Evolutionary conservation across 2,888 invertebrate species (phyloP).

Genomic region (Parnassius mnemosyne): DNA sequence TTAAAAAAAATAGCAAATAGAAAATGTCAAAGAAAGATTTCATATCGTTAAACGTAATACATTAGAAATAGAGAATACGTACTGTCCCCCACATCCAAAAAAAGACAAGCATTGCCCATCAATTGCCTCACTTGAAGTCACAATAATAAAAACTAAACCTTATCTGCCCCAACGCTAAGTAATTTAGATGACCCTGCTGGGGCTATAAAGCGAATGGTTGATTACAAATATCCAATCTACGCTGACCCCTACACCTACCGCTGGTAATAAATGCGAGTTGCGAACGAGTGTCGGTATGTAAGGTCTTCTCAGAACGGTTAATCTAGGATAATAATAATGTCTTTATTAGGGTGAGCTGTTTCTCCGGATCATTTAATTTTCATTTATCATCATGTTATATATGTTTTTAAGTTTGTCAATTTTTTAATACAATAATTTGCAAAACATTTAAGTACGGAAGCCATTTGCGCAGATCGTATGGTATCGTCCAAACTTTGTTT

Average conservation of each 20-base stretch:
- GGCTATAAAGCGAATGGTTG: constrained; percentile 60
- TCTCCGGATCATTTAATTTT: constrained; percentile 24
- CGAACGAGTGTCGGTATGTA: constrained; percentile 28
- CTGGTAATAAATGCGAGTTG: constrained; percentile 37
- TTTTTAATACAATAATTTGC: too few relatives aligned
- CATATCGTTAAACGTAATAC: neutral
- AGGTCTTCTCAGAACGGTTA: constrained; percentile 36
- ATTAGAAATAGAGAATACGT: neutral
- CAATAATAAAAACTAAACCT: constrained; percentile 72
- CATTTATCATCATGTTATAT: constrained; percentile 25
- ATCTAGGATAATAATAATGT: constrained; percentile 37
- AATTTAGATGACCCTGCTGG: constrained; percentile 64
- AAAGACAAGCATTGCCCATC: constrained; percentile 37
- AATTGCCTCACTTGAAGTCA: constrained; percentile 58
- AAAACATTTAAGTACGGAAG: too few relatives aligned
- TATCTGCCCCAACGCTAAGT: constrained; percentile 68
- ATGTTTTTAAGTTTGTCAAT: too few relatives aligned
- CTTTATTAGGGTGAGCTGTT: constrained; percentile 33
- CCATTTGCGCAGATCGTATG: too few relatives aligned
- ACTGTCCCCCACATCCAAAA: constrained; percentile 27
- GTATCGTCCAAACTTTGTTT: too few relatives aligned
- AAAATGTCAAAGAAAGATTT: too few relatives aligned
- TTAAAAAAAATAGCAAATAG: too few relatives aligned
- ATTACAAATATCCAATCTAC: constrained; percentile 60
- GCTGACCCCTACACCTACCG: constrained; percentile 42